Evolutionary conservation across 2,797 vertebrate species (phyloP), one percentile per base, ranked within the genome.

Genomic region (Urocyon cinereoargenteus): DNA sequence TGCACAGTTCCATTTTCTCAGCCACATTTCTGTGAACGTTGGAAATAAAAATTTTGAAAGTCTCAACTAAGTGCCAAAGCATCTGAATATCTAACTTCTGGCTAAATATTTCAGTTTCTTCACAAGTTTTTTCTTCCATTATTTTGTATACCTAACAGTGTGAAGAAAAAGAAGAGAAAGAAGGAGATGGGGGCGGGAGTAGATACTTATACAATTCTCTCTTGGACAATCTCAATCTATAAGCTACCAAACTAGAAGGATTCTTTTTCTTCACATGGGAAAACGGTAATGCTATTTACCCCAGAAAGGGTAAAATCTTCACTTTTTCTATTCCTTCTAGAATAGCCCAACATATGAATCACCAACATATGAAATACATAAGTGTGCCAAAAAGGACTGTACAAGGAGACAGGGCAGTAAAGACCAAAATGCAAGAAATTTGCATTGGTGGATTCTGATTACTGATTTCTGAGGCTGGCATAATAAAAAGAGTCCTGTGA

Each of bases 101-200:
- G 36, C 11, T 57, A 55, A 82, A 70, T 77, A 68, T 64, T 82
- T 78, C 16, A 68, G 2, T 82, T 91, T 53, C n/a, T 97, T 83
- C 34, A 45, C 49, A 77, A 81, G 53, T 53, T 89, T 96, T 95
- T 61, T 72, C 40, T 92, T 81, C 14, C 36, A 55, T 93, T 91
- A 62, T 91, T 94, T 91, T 92, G 72, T 26, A 66, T 2, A 61
- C 7, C 36, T 81, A 57, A 94, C 89, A 61, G 26, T 91, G 5
- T 73, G 2, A 0, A 73, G 64, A 57, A 59, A n/a, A 19, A 86
- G 61, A 21, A 79, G 21, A 16, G 22, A 5, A 24, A 55, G 31
- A 34, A 13, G 49, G 9, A 22, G 75, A 2, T 36, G 49, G 31
- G 5, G 36, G 64, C 24, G 57, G 28, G 68, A 88, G 15, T 73